phyloP scores from a whole-genome alignment of 2,888 invertebrate species.

The Ischnura elegans region DNA sequence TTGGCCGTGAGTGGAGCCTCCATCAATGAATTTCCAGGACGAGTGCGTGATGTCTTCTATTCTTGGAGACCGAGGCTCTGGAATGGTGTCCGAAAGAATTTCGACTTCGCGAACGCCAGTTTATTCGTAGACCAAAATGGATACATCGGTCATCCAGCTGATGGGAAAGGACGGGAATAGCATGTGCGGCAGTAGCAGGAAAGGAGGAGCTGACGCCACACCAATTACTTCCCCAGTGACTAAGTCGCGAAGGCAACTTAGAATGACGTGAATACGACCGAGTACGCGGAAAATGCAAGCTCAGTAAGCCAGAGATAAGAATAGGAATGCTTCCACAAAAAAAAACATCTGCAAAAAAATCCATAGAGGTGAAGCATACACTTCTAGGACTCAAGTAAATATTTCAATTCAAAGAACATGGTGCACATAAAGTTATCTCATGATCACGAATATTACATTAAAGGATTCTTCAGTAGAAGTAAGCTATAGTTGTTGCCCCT shows the following conservation, averaged over 20 bases:
- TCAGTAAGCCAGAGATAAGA: not conserved
- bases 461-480: no score
- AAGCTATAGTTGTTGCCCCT: no score
- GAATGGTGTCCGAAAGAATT: not conserved
- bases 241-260: not conserved
- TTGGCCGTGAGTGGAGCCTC: not conserved
- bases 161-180: constrained; percentile 5
- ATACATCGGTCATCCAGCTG: not conserved
- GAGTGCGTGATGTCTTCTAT: not conserved
- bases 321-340: no score
- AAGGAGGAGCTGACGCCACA: not conserved
- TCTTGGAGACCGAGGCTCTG: not conserved
- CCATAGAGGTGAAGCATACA: no score
- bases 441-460: no score
- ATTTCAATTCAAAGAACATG: no score
- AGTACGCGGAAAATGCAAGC: not conserved
- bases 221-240: not conserved
- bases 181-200: not conserved
- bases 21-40: not conserved
- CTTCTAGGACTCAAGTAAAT: no score
- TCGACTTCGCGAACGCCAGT: not conserved
- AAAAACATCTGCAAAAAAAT: no score
- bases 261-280: not conserved
- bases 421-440: no score
- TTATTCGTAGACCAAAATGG: constrained; percentile 4